Evolutionary conservation across 2,113 vertebrate genomes (phyloP), one percentile per base, ranked within the genome.

Genomic region (Prunella fulvescens): DNA sequence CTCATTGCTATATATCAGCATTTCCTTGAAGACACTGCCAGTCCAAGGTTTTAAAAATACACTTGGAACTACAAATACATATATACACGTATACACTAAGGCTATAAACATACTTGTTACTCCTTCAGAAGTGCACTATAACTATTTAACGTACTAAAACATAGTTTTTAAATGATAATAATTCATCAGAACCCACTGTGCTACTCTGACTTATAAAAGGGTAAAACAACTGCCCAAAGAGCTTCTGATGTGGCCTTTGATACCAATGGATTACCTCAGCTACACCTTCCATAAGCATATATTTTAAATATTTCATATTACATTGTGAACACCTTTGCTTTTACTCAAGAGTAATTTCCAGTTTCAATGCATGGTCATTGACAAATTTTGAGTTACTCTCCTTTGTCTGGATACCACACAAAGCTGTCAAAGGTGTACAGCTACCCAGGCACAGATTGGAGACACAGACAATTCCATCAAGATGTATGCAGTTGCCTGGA

Each of bases 41-140:
- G 16, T 47, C 33, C 24, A 62, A 33, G 81, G 45, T 69, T 89
- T 57, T 11, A 50, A 83, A 89, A 56, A 82, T 12, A 44, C 4
- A 14, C 3, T 29, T 31, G n/a, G 23, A 85, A 45, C 40, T 26
- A 40, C 13, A 82, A 44, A 74, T 28, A 51, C 5, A 10, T 44
- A 61, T 15, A 58, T 5, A 53, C 7, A 18, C 0, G 2, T 7
- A n/a, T 2, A 58, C 3, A 3, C 5, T 47, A 71, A 60, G 14
- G 14, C 33, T 71, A 62, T 23, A 81, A 31, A 71, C 11, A 19
- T 14, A 56, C 6, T 48, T 48, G 18, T 37, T 84, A 19, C 5
- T 73, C 28, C 15, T 81, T 89, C 71, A 84, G 17, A 91, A 44
- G 28, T 25, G 45, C 3, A 42, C 11, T 56, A 2, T 19, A 88